A percentile compares a stretch with the other conserved stretches of the same genome.
Conservation (phyloP, 2,888 invertebrate genomes). For the Entomobrya proxima region DNA sequence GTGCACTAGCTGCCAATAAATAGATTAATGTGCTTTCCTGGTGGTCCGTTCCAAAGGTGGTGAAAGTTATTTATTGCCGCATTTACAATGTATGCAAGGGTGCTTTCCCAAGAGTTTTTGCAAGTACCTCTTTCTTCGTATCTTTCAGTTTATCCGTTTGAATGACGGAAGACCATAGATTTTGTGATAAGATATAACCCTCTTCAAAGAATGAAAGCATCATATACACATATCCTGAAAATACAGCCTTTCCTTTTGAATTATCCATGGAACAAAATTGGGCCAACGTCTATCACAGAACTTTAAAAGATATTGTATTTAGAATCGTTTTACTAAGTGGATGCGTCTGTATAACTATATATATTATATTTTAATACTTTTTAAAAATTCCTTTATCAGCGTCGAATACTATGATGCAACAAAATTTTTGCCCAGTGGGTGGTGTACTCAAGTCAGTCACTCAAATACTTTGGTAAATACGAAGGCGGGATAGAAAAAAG, state of each 20-base stretch:
- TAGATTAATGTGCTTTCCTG: constrained; percentile 25
- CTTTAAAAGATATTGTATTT: too few relatives aligned
- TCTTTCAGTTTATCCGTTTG: background rate
- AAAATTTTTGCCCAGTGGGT: background rate
- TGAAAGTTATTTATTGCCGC: constrained; percentile 54
- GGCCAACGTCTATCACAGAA: constrained; percentile 16
- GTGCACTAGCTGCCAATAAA: constrained; percentile 21
- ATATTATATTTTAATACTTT: background rate
- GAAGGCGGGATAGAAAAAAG: too few relatives aligned
- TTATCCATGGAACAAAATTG: constrained; percentile 45
- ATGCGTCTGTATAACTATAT: too few relatives aligned
- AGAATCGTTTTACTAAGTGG: background rate
- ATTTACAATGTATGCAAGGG: constrained; percentile 8
- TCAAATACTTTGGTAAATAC: constrained; percentile 20
- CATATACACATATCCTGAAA: too few relatives aligned
- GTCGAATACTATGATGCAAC: background rate
- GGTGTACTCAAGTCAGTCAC: background rate
- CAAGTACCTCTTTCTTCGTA: background rate
- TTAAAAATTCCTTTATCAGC: background rate
- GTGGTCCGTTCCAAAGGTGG: background rate
- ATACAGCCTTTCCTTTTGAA: constrained; percentile 45
- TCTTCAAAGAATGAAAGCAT: too few relatives aligned
- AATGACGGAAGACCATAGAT: background rate
- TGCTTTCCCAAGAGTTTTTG: background rate
- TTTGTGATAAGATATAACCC: too few relatives aligned